Evolutionary conservation across 1,140 invertebrate genomes (phyloP), one percentile per base, ranked within the genome.

Genomic region (Drosophila guanche): DNA sequence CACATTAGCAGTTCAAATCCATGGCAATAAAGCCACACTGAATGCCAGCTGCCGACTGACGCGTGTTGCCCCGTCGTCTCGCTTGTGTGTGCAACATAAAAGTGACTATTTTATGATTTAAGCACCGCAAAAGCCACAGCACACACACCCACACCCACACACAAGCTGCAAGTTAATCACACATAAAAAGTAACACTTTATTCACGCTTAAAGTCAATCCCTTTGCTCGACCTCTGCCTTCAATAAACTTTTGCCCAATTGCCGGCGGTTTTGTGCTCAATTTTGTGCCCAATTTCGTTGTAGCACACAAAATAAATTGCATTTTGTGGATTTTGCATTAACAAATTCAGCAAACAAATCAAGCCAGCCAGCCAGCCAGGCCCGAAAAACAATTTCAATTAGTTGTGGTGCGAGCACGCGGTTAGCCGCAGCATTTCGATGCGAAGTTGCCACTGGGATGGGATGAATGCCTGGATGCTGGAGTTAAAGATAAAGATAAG

Each of bases 1-100:
- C 46, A 76, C 73, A 86, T 85, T 81, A 86, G 85, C 60, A 67
- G 81, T 77, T 81, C 65, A 81, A 86, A 85, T 74, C 69, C 75
- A 80, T 75, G 53, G 81, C 77, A 62, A 80, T 81, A 86, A 86
- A 86, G 86, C 46, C 43, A 37, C 40, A 54, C 45, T 27, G 52
- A 78, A 52, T 66, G 56, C 41, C 75, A 79, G 59, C 59, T 81
- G 77, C 56, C 43, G 46, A 51, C 62, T 75, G 67, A 54, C 57
- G 57, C 76, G 68, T 12, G 3, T 20, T 20, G 33, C 33, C 27
- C 16, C 16, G 16, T 1, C 16, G 16, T 1, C 1, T 20, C 62
- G 42, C 48, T 76, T 54, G 50, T 37, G 63, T 59, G 42, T 73
- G 79, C 59, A 60, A 58, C 59, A 81, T 74, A 84, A 84, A 78